Base-by-base conservation (phyloP, 2,888 invertebrate species). In the Danaus chrysippus region DNA sequence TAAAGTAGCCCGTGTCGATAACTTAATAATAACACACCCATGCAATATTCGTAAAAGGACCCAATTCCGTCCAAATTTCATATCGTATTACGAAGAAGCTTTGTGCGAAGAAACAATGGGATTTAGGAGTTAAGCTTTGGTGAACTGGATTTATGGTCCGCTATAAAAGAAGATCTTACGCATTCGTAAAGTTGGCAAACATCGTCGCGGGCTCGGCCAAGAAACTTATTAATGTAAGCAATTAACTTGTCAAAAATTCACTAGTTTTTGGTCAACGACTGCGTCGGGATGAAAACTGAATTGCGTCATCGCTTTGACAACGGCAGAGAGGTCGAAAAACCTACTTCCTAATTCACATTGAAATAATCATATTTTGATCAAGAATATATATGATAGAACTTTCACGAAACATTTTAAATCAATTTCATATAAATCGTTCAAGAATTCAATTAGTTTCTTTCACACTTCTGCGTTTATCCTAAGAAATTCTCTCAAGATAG, bases 201-300 rank as follows among this genome's bases (percentile, higher is more conserved):
- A 59, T 54, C 54, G 57, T 53, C 56, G 56, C 58, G 13, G 56
- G 53, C 65, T 55, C 55, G 57, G 71, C 71, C 72, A 71, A 71
- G 66, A 68, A 73, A 73, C 57, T 75, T 70, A 67, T 64, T 65
- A 67, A 67, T 69, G 65, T 70, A 64, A 65, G 66, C 70, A 71
- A 75, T 76, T 74, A 73, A 70, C 69, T 71, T 68, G 68, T 69
- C 68, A 69, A 69, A 68, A 68, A 56, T 65, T 61, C 43, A 61
- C 34, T 42, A 61, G 65, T 66, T 65, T 56, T 70, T 60, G 62
- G 63, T 65, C 59, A 67, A 15, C 10, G 6, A 34, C 23, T 34
- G 23, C 23, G 23, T 34, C 23, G 10, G 49, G 17, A 49, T 15
- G 17, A 8, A 49, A 49, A 49, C 15, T 15, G 10, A 17, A 11